Base-by-base conservation (phyloP, 1,140 invertebrate species). In the Anadara kagoshimensis region DNA sequence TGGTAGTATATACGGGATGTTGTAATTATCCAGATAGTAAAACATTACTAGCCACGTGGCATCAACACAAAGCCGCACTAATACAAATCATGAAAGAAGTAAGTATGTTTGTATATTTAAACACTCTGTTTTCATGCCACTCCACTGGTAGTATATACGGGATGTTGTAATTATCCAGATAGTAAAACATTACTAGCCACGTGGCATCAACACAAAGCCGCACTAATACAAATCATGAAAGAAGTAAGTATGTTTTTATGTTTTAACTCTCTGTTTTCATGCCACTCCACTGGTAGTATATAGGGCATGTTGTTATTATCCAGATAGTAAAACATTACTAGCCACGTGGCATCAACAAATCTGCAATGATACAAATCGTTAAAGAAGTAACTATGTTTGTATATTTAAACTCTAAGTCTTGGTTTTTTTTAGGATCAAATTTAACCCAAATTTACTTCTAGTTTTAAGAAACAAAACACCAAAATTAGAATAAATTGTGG, bases 261-360 rank as follows among this genome's bases (percentile, higher is more conserved):
- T 20, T 11, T 59, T 7, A 29, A 12, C n/a, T 7, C 18, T 22
- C n/a, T n/a, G n/a, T n/a, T n/a, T n/a, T n/a, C 96, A 97, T 49
- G 97, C 95, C 85, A 97, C 99, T 94, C 97, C 99, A 90, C 93
- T 99, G 18, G 98, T 97, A 0, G 89, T 99, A 56, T 97, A 99
- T 88, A 92, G 99, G 58, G 97, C 96, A 0, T 99, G 98, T 89
- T 98, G 97, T 90, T 98, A 98, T 90, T 98, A 95, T 89, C 98
- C 98, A 0, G 92, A 93, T 2, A 93, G 94, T 7, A 91, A 93
- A 63, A 93, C 96, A 84, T 90, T 99, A 43, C 92, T 93, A 12
- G 93, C 94, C 79, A 96, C 97, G 84, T 99, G 98, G 98, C 92
- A 94, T 76, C 94, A 98, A 76, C 99, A 93, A 94, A 90, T 91